Conservation (phyloP, 2,888 invertebrate species). For the Euproctis similis region DNA sequence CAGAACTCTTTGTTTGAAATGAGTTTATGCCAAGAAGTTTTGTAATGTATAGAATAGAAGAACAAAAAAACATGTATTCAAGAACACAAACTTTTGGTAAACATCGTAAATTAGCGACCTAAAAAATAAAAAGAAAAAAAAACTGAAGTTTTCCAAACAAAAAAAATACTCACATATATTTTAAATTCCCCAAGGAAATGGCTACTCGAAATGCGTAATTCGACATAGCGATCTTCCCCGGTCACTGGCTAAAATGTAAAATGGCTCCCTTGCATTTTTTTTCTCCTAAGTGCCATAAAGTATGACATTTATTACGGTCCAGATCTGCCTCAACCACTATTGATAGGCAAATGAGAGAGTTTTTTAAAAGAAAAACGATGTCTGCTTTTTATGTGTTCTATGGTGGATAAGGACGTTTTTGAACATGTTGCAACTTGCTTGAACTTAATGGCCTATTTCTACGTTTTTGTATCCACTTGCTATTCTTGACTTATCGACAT, state of each 20-base stretch:
- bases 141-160: conserved; percentile 25
- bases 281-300: conserved; percentile 73
- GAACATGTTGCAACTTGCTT: conserved; percentile 51
- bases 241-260: conserved; percentile 71
- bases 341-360: conserved; percentile 77
- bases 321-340: conserved; percentile 75
- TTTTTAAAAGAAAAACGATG: conserved; percentile 77
- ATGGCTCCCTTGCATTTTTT: conserved; percentile 75
- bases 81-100: no score
- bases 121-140: no score
- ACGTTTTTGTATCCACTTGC: conserved; percentile 31
- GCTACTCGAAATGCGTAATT: conserved; percentile 66
- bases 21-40: no score
- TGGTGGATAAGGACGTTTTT: conserved; percentile 67
- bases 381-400: conserved; percentile 75
- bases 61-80: no score
- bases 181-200: conserved; percentile 62
- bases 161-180: no score
- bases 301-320: conserved; percentile 77
- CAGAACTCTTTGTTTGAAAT: no score
- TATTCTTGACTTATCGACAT: conserved; percentile 3
- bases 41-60: no score
- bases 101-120: conserved; percentile 28
- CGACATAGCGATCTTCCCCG: conserved; percentile 65
- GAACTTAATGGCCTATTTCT: conserved; percentile 43